These are phyloP conservation scores for Zaprionus africanus DNA, from an alignment of 1,140 invertebrate species.

Conservation along the genomic window DNA sequence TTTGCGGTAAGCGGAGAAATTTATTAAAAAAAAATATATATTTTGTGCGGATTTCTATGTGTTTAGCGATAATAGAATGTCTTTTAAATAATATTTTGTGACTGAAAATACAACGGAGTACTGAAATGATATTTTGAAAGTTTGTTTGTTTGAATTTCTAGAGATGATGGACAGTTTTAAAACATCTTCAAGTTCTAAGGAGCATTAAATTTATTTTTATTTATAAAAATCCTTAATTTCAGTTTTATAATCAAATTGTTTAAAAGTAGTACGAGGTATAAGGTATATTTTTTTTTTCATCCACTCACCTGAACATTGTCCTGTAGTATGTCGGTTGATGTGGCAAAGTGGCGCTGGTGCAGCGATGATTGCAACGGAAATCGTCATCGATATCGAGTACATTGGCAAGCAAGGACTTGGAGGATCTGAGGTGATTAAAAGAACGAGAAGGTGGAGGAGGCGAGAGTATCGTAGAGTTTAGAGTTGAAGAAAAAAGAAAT, in stretches of 20 bases:
- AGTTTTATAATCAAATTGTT: neutral
- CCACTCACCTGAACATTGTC: conserved; percentile 79
- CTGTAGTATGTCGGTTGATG: conserved; percentile 84
- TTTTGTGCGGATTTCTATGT: neutral
- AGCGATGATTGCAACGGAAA: conserved; percentile 88
- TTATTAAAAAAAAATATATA: neutral
- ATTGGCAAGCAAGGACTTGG: conserved; percentile 96
- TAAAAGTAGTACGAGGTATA: neutral
- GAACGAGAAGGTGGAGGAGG: neutral
- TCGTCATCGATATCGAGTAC: conserved; percentile 97
- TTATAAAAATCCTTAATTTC: no score
- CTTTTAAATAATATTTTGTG: neutral
- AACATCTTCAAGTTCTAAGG: no score
- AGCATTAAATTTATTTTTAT: no score
- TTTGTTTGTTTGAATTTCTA: neutral
- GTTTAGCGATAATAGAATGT: neutral
- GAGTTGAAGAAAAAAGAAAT: neutral
- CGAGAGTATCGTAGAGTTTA: conserved; percentile 3
- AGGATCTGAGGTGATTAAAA: conserved; percentile 86
- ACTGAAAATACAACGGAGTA: neutral
- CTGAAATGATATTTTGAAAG: neutral
- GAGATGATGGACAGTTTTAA: no score
- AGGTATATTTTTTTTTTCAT: neutral
- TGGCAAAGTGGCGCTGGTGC: conserved; percentile 77
- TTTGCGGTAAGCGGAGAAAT: neutral